Base-by-base conservation (phyloP, 2,113 vertebrate genomes). In the Labeo rohita region DNA sequence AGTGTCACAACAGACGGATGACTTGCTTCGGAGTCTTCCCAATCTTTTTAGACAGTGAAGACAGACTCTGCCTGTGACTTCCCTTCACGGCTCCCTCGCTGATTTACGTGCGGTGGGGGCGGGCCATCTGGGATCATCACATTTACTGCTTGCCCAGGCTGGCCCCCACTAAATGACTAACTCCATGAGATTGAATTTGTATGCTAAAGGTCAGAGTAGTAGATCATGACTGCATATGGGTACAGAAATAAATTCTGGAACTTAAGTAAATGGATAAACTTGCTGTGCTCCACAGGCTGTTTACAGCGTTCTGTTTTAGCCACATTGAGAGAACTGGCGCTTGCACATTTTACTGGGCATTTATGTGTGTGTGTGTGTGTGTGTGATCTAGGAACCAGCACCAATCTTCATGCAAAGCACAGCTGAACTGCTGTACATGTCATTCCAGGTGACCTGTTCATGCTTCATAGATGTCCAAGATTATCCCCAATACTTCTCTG, bases 171-270 rank as follows among this genome's bases (percentile, higher is more conserved):
- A 82, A 80, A 50, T 85, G 84, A 87, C 63, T 85, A 79, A 72
- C 56, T 68, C 84, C 45, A 82, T 36, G 43, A 83, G 83, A 90
- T 87, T 88, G 73, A 80, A 85, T 83, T 84, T 10, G n/a, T 82
- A 82, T 84, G 81, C 39, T 85, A 90, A 89, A 90, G 88, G 89
- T 87, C 88, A 84, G 12, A 84, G 73, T 59, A 61, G 86, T 89
- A 86, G 66, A 89, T 87, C 80, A 84, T 82, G n/a, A 85, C 78
- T 84, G 61, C 43, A 83, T 59, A 83, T 74, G 49, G 76, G 18
- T 61, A 15, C 23, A 54, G 36, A 34, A 45, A 59, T 73, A 61
- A 39, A 87, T 84, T 70, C 49, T 70, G 9, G 7, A 75, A 73
- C 72, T 72, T 73, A 54, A 72, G 43, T 84, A 50, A 54, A 80